Evolutionary conservation across 2,888 invertebrate genomes (phyloP), one percentile per base, ranked within the genome.

Genomic region (Raillietiella orientalis): DNA sequence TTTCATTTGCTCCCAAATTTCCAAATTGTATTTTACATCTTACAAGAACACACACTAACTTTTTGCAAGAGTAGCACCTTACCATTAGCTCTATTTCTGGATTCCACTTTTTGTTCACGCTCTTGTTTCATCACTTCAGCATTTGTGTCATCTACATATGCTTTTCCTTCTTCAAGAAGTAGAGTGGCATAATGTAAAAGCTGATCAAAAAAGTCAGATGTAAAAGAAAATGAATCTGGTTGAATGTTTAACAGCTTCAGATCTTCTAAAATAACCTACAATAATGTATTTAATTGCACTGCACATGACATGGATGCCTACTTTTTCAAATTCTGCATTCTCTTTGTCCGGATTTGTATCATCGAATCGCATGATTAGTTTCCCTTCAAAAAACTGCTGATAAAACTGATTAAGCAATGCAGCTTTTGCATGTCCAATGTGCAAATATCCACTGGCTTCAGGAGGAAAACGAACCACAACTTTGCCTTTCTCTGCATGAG

Each of bases 271-370:
- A 99, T 99, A 1, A 58, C 59, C 52, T 57, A 32, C 5, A 34
- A 32, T 28, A 26, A 31, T 11, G 20, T 14, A 14, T 5, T 6
- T 16, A 6, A 16, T 29, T n/a, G 5, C 5, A 28, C 6, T 9
- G 19, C 8, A 28, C 20, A 21, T n/a, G 19, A 5, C 11, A 14
- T 24, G 9, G 6, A 6, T 19, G 14, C 27, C 29, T 31, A 82
- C 87, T 55, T 87, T 64, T 44, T 96, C 96, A 51, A 84, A 99
- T 35, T 93, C 75, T 2, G 67, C 70, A 38, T 82, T 77, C 43
- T 96, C 96, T 44, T 96, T 96, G 9, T 87, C 93, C 4, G 96
- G 96, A 51, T 99, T 99, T 4, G 96, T 99, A 45, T 99, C 96
- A 49, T 99, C 96, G 45, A 99, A 99, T 34, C 96, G 60, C 84